Base-by-base conservation (phyloP, 1,140 invertebrate genomes). In the Pseudomyrmex sp. region DNA sequence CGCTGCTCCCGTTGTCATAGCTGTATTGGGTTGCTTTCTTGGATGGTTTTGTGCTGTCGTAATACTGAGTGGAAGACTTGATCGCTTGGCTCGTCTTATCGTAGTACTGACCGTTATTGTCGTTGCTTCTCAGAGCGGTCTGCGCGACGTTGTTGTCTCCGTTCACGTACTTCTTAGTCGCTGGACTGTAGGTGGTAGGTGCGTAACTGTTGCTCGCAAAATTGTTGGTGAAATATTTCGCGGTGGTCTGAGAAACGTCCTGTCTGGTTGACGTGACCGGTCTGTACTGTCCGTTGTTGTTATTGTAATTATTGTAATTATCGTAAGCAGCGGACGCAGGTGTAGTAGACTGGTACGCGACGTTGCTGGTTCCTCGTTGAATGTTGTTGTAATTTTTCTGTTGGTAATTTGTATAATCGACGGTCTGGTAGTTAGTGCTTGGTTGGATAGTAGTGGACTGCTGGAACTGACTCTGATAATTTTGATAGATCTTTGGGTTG, bases 121-220 rank as follows among this genome's bases (percentile, higher is more conserved):
- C 90, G 12, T 46, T 87, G 61, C 63, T 85, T 20, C 83, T 85
- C 2, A 63, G 18, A 9, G 44, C 73, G 44, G 80, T 69, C 12
- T 89, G 88, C 15, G 54, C 82, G 3, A 54, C 75, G 13, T 15
- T 65, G 4, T 83, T 92, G 35, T 85, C 86, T 7, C 62, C 79
- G 2, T 86, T 77, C 4, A 59, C 66, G 1, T 86, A 89, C 12
- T 94, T 94, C n/a, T 93, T 92, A 1, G 92, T 91, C 3, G 92
- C 80, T 5, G 94, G 93, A 72, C 93, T 92, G 65, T 94, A 92
- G 3, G 95, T 95, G 0, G 95, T 95, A 0, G 95, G 95, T 2
- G 91, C 88, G 54, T 94, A 95, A 83, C 91, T 95, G 61, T 92
- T 95, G 26, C 91, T 93, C 10, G 94, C 92, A 68, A 94, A 95